A percentile compares a stretch with the other conserved stretches of the same genome.
These are phyloP conservation scores for Aphis gossypii DNA, from an alignment of 1,140 invertebrate species.

Conservation along the genomic window DNA sequence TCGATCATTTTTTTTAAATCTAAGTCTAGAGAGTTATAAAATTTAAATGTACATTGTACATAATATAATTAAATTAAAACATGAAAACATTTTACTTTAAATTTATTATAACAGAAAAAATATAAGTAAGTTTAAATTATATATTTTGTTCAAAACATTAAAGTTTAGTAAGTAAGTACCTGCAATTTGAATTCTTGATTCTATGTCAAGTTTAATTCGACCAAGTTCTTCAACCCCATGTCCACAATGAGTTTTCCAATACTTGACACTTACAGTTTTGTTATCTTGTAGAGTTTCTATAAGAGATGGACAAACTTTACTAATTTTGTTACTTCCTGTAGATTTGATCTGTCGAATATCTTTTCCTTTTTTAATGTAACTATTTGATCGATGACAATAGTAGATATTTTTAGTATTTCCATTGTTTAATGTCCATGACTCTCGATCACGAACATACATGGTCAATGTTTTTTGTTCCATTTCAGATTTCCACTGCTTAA, in stretches of 20 bases:
- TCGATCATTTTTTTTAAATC: too few species aligned
- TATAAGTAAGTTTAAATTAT: too few species aligned
- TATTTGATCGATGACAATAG: background rate
- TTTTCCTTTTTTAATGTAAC: background rate
- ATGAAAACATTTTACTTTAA: too few species aligned
- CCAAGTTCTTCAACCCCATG: background rate
- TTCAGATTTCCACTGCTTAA: background rate
- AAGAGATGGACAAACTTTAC: background rate
- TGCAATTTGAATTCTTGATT: background rate
- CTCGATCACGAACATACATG: background rate
- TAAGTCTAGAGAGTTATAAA: too few species aligned
- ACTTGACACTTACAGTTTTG: background rate
- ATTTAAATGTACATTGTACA: too few species aligned
- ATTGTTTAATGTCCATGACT: background rate
- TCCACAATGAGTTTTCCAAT: conserved; percentile 13
- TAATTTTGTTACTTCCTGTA: background rate
- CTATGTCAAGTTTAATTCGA: background rate
- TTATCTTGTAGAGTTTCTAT: background rate
- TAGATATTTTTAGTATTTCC: background rate
- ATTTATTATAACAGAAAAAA: too few species aligned
- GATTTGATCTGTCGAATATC: background rate
- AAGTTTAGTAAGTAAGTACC: background rate
- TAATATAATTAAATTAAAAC: too few species aligned
- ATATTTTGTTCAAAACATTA: too few species aligned
- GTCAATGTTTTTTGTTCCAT: background rate